These are phyloP conservation scores for Mythimna impura DNA, from an alignment of 2,888 invertebrate genomes.

Conservation along the genomic window DNA sequence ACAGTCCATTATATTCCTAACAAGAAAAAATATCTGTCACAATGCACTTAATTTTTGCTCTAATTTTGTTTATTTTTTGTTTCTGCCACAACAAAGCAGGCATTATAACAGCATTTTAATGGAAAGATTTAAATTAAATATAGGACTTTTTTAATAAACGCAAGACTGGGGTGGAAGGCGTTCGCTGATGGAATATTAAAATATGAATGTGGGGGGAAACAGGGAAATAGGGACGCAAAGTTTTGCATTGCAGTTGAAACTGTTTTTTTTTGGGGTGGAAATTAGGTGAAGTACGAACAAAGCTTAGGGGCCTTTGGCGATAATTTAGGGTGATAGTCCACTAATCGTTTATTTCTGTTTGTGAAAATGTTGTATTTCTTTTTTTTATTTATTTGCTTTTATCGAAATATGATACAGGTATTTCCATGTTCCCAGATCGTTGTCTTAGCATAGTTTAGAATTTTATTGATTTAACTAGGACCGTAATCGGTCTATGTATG, in stretches of 20 bases:
- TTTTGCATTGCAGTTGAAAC: slow-evolving; percentile 40
- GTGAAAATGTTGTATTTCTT: not conserved
- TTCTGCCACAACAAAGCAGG: not conserved
- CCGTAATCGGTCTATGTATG: not conserved
- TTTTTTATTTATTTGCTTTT: not conserved
- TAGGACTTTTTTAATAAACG: slow-evolving; percentile 55
- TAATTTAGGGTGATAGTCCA: slow-evolving; percentile 36
- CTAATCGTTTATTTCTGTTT: slow-evolving; percentile 26
- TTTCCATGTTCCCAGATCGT: not conserved
- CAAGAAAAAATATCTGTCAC: slow-evolving; percentile 6
- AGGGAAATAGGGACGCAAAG: slow-evolving; percentile 23
- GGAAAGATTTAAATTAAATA: slow-evolving; percentile 46
- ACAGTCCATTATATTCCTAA: slow-evolving; percentile 27
- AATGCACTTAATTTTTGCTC: slow-evolving; percentile 15
- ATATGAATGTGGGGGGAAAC: slow-evolving; percentile 33
- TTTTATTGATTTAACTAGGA: not conserved
- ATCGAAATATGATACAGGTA: not conserved
- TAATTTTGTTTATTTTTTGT: slow-evolving; percentile 41
- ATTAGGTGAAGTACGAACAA: slow-evolving; percentile 31
- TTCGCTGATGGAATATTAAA: slow-evolving; percentile 57
- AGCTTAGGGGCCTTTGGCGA: slow-evolving; percentile 13
- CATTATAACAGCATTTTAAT: slow-evolving; percentile 17
- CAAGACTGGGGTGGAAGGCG: slow-evolving; percentile 39
- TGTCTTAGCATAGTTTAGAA: not conserved
- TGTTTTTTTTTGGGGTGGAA: slow-evolving; percentile 32